These are phyloP conservation scores for Ips nitidus DNA, from an alignment of 1,140 invertebrate species.

Conservation along the genomic window DNA sequence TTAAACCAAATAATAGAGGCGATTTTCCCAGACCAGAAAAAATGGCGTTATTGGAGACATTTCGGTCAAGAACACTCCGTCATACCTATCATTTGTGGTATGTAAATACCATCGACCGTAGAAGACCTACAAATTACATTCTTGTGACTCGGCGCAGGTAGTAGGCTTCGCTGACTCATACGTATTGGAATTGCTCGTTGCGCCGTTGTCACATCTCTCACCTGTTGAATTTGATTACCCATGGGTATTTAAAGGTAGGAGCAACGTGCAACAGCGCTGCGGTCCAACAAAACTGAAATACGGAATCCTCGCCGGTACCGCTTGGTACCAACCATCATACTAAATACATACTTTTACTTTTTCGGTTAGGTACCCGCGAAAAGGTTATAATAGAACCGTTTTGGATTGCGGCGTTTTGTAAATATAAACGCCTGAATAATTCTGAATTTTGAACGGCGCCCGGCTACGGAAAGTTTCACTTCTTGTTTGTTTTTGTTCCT, in stretches of 20 bases:
- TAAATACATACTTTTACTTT: conserved; percentile 32
- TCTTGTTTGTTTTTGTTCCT: neutral
- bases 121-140: conserved; percentile 23
- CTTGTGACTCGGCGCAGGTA: conserved; percentile 21
- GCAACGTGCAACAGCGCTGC: conserved; percentile 6
- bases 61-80: too few species aligned
- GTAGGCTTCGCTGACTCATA: conserved; percentile 32
- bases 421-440: conserved; percentile 17
- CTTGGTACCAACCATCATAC: conserved; percentile 30
- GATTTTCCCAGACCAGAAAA: too few species aligned
- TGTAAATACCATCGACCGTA: conserved; percentile 13
- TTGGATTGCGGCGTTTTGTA: conserved; percentile 5
- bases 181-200: conserved; percentile 22
- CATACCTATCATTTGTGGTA: too few species aligned
- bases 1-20: too few species aligned
- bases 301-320: conserved; percentile 22
- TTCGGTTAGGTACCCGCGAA: conserved; percentile 6
- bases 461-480: conserved; percentile 2
- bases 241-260: neutral
- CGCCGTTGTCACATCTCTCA: conserved; percentile 6
- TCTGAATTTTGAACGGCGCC: neutral
- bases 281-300: conserved; percentile 1
- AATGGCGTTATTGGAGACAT: too few species aligned
- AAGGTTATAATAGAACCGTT: conserved; percentile 11
- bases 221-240: too few species aligned